Base-by-base conservation (phyloP, 2,888 invertebrate genomes). In the Thecophora atra region DNA sequence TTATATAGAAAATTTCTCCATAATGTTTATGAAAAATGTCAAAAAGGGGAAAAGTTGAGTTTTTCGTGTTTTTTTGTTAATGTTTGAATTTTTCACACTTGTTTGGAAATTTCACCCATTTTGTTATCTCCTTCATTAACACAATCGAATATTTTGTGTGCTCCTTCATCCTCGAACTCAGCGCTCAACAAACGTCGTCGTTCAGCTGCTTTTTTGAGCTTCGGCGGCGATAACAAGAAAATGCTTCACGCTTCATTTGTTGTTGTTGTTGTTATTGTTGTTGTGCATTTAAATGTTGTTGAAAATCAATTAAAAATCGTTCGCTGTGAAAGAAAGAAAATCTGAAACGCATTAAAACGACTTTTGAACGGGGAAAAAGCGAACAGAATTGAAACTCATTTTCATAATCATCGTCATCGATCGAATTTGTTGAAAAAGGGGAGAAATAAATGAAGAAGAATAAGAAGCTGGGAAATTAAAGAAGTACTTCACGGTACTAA, bases 191-290 rank as follows among this genome's bases (percentile, higher is more conserved):
- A 56, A 21, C 17, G 19, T 5, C 19, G 24, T 5, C 30, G 30
- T 28, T n/a, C 28, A 30, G 30, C 44, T 44, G 7, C 52, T 15
- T 52, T 24, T 52, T 28, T 6, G 30, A 21, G 51, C 51, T 17
- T 58, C 44, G 44, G 73, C 69, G 72, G 66, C 70, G 62, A 70
- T 30, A 71, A 75, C 74, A 74, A 74, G 69, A 58, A 71, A 72
- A 51, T 70, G 74, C 72, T 73, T 75, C 74, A 73, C 69, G 77
- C 75, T 69, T 66, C 74, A 77, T 77, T 77, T 62, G 42, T 72
- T 54, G 13, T 70, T 52, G 37, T 64, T 28, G 15, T 70, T 64
- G 44, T 6, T 70, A 21, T 51, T 52, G 37, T 52, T 54, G 42
- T 68, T 68, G 68, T 19, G n/a, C n/a, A 42, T 17, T 37, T 15